Conservation (phyloP, 2,888 invertebrate genomes). For the Deilephila elpenor region DNA sequence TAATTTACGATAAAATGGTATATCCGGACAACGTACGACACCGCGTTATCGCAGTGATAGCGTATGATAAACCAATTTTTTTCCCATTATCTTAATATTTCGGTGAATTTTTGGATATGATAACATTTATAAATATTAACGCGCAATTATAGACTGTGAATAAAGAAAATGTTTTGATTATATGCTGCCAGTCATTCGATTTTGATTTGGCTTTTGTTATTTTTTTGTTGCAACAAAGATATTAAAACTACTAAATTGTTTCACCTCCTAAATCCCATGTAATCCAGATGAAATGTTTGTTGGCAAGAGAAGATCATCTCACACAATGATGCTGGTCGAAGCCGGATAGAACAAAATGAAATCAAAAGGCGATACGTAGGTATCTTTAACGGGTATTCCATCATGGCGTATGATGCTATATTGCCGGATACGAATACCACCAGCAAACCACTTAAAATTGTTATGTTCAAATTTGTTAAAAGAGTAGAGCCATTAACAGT, state of each 20-base stretch:
- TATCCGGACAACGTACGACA: not conserved
- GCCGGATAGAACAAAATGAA: too few relatives aligned
- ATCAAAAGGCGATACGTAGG: too few relatives aligned
- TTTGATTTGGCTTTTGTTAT: not conserved
- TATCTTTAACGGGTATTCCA: too few relatives aligned
- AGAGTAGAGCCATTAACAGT: not conserved
- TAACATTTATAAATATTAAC: conserved; percentile 33
- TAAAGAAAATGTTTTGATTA: not conserved
- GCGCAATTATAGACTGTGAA: not conserved
- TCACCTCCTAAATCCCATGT: too few relatives aligned
- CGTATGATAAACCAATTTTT: conserved; percentile 37
- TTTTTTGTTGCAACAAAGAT: not conserved
- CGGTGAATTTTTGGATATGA: conserved; percentile 36
- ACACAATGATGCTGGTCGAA: too few relatives aligned
- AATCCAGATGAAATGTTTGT: too few relatives aligned
- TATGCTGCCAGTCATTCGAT: not conserved
- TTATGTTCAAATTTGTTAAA: too few relatives aligned
- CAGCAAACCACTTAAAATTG: too few relatives aligned
- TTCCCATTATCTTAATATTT: conserved; percentile 43
- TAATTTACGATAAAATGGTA: not conserved
- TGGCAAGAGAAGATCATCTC: too few relatives aligned
- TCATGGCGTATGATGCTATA: too few relatives aligned
- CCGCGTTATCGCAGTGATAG: conserved; percentile 23
- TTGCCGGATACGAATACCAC: too few relatives aligned
- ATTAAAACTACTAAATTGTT: too few relatives aligned